A percentile compares a stretch with the other conserved stretches of the same genome.
Conservation (phyloP, 2,888 invertebrate species). For the Periphyllus acericola region DNA sequence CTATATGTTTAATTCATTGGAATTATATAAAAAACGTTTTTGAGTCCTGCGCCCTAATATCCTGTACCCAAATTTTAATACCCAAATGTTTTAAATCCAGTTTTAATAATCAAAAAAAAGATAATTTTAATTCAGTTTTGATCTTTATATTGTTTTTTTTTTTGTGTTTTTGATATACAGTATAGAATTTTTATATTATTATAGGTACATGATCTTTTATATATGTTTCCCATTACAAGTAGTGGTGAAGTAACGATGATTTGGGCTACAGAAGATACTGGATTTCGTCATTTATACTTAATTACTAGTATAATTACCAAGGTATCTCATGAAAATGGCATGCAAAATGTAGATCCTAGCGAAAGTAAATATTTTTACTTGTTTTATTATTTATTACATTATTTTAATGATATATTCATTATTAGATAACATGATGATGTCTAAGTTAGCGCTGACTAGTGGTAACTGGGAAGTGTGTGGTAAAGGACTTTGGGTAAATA, state of each 20-base stretch:
- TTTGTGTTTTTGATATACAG: not conserved
- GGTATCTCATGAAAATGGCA: slow-evolving; percentile 64
- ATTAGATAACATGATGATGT: slow-evolving; percentile 66
- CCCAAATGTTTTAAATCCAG: too few species aligned
- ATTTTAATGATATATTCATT: slow-evolving; percentile 10
- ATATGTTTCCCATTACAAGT: slow-evolving; percentile 76
- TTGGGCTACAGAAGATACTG: slow-evolving; percentile 93
- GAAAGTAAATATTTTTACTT: slow-evolving; percentile 56
- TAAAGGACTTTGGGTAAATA: slow-evolving; percentile 88
- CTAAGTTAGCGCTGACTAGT: slow-evolving; percentile 79
- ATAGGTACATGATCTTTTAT: slow-evolving; percentile 81
- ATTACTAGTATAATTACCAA: slow-evolving; percentile 72
- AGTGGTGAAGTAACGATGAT: slow-evolving; percentile 74
- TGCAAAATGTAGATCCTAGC: slow-evolving; percentile 62
- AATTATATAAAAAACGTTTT: too few species aligned
- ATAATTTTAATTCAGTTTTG: not conserved
- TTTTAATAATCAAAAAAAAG: too few species aligned
- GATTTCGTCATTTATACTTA: slow-evolving; percentile 87
- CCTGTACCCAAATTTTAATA: too few species aligned
- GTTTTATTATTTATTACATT: not conserved
- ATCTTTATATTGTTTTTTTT: not conserved
- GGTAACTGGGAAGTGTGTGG: slow-evolving; percentile 96
- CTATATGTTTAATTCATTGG: too few species aligned
- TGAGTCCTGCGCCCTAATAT: too few species aligned
- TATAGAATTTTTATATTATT: slow-evolving; percentile 54